Conservation (phyloP, 2,797 vertebrate species). For the Odontamblyopus lacepedii region DNA sequence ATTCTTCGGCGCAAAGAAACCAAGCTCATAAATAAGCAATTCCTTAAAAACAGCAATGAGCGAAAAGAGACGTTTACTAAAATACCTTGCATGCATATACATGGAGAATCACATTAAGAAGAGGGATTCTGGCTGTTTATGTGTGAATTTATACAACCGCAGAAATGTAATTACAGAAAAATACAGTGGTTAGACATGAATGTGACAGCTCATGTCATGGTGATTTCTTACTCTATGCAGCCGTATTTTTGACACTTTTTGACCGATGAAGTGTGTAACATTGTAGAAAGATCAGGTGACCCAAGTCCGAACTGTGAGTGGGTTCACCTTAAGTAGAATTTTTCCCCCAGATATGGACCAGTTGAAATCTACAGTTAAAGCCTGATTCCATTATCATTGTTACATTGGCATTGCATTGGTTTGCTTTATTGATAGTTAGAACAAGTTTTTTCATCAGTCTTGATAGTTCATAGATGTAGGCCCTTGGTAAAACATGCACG, state of each 20-base stretch:
- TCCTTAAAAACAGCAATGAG: conserved; percentile 14
- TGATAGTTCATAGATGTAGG: not conserved
- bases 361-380: not conserved
- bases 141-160: not conserved
- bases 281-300: not conserved
- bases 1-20: conserved; percentile 1
- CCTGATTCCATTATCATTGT: not conserved
- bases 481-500: not conserved
- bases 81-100: not conserved
- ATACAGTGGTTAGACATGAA: not conserved
- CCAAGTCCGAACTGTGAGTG: too few species aligned
- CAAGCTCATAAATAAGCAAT: conserved; percentile 16
- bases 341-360: too few species aligned
- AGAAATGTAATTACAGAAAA: not conserved
- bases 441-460: not conserved
- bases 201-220: not conserved
- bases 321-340: too few species aligned
- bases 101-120: not conserved
- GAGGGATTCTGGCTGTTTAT: conserved; percentile 3
- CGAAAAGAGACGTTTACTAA: not conserved
- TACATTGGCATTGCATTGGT: not conserved
- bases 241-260: not conserved
- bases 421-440: not conserved
- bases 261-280: not conserved
- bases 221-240: not conserved